Conservation (phyloP, 2,888 invertebrate species). For the Orthosia gracilis region DNA sequence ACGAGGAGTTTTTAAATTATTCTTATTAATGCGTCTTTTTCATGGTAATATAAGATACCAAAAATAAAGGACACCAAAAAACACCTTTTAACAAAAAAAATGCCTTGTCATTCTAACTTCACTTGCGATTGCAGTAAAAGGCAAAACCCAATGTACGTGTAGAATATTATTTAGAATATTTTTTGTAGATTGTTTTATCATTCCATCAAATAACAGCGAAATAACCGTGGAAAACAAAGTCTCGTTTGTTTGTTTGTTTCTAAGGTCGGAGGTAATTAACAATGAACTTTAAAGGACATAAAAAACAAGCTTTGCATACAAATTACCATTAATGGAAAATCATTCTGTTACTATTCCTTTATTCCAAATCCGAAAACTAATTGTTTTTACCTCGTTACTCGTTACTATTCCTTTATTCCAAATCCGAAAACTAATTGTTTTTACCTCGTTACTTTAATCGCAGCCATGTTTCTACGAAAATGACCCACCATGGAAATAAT, state of each 20-base stretch:
- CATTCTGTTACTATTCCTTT: neutral
- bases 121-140: too few species aligned
- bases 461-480: slow-evolving; percentile 26
- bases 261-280: neutral
- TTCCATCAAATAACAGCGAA: neutral
- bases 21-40: too few species aligned
- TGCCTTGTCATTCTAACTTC: too few species aligned
- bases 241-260: neutral
- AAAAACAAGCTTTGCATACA: neutral
- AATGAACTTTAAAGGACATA: neutral
- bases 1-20: too few species aligned
- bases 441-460: slow-evolving; percentile 22
- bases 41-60: too few species aligned
- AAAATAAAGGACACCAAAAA: too few species aligned
- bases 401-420: too few species aligned
- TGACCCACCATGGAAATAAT: slow-evolving; percentile 35
- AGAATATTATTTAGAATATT: too few species aligned
- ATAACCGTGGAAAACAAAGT: neutral
- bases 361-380: neutral
- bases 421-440: neutral
- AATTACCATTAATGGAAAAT: slow-evolving; percentile 16
- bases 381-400: slow-evolving; percentile 21
- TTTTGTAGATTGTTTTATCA: too few species aligned
- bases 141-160: too few species aligned
- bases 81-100: too few species aligned